Conservation (phyloP, 1,140 invertebrate species). For the Drosophila aff. region DNA sequence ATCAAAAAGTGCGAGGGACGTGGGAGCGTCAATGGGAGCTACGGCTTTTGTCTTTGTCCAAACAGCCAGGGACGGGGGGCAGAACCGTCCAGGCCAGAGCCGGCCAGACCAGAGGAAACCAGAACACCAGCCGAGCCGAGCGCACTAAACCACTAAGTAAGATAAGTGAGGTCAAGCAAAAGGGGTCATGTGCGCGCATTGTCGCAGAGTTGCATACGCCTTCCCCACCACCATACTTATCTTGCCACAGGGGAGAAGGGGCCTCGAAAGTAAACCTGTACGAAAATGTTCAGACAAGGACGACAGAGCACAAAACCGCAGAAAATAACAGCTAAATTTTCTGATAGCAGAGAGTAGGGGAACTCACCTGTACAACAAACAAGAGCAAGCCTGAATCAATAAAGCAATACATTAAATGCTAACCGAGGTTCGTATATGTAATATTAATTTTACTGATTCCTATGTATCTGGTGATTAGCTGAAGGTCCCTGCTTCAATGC, state of each 20-base stretch:
- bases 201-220: conserved; percentile 53
- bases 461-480: not conserved
- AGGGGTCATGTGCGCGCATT: conserved; percentile 82
- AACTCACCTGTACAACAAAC: too few relatives aligned
- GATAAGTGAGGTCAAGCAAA: conserved; percentile 83
- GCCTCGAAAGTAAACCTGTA: conserved; percentile 32
- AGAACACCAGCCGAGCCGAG: conserved; percentile 31
- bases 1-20: conserved; percentile 40
- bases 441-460: not conserved
- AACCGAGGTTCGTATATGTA: not conserved
- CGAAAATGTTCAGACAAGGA: conserved; percentile 17
- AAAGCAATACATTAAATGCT: conserved; percentile 26
- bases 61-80: conserved; percentile 4
- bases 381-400: conserved; percentile 8
- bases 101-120: conserved; percentile 14
- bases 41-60: conserved; percentile 58
- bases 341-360: conserved; percentile 22
- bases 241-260: conserved; percentile 32
- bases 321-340: conserved; percentile 27
- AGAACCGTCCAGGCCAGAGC: conserved; percentile 1
- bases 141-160: conserved; percentile 81
- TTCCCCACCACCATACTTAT: conserved; percentile 33
- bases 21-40: conserved; percentile 17
- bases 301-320: conserved; percentile 51
- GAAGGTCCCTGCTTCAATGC: not conserved